phyloP scores from a whole-genome alignment of 2,113 vertebrate species.

The Verasper variegatus region DNA sequence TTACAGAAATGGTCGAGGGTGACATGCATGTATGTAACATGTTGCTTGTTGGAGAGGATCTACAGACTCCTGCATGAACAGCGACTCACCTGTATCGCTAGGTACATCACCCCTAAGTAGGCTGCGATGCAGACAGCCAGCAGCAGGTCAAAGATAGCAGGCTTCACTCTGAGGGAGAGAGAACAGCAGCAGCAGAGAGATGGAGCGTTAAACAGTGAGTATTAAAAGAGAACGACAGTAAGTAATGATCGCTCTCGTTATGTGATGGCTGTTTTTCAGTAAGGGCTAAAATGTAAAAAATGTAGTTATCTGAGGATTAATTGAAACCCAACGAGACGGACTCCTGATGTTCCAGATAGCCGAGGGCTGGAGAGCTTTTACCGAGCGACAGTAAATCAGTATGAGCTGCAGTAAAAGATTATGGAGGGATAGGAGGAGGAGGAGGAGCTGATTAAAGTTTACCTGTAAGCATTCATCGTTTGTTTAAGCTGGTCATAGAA shows the following conservation, averaged over 20 bases:
- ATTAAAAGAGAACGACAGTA: neutral
- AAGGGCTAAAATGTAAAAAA: neutral
- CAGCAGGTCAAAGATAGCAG: slow-evolving; percentile 97
- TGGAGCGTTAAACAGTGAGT: neutral
- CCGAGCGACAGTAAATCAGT: neutral
- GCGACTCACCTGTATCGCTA: slow-evolving; percentile 90
- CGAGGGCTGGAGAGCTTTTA: slow-evolving; percentile 5
- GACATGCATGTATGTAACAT: no score
- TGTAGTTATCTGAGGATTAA: neutral
- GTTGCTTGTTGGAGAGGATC: no score
- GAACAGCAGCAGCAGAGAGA: neutral
- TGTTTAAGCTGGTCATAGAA: slow-evolving; percentile 99
- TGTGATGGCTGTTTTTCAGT: neutral
- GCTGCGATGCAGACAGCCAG: slow-evolving; percentile 94
- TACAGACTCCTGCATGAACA: neutral
- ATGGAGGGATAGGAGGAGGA: neutral
- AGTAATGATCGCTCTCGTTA: neutral
- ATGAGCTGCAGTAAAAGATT: neutral
- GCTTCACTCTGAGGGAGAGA: slow-evolving; percentile 89
- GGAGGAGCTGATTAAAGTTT: slow-evolving; percentile 11
- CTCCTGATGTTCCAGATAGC: neutral
- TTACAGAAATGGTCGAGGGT: no score
- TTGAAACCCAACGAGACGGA: neutral
- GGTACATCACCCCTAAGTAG: slow-evolving; percentile 93
- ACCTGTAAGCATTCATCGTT: slow-evolving; percentile 99